Evolutionary conservation across 30 jellyfish, hydroid and myxozoan species (phyloP).

Genomic region (Hydra vulgaris): DNA sequence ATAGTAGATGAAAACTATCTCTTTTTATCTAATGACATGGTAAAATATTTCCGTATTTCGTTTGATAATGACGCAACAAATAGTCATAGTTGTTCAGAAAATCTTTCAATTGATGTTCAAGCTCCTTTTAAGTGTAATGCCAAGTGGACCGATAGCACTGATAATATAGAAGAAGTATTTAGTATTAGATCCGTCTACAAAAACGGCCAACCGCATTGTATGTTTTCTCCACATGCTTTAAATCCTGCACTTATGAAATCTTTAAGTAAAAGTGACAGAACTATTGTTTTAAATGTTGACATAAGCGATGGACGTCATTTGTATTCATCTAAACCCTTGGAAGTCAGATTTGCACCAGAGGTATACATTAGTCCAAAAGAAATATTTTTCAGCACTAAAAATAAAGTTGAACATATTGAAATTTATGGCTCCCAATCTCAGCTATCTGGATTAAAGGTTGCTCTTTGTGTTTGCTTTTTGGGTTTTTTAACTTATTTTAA

Average conservation of each 20-base stretch:
- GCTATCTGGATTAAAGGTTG: constrained; percentile 33
- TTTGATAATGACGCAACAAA: not conserved
- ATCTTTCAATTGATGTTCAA: not conserved
- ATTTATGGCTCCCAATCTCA: constrained; percentile 25
- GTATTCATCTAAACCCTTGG: not conserved
- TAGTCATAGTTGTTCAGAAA: not conserved
- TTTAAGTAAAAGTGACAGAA: constrained; percentile 13
- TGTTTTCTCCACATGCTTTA: constrained; percentile 7
- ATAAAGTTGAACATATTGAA: not conserved
- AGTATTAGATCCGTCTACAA: not conserved
- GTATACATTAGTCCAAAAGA: not conserved
- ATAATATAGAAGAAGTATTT: not conserved
- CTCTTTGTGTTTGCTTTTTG: not conserved
- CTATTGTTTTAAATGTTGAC: not conserved
- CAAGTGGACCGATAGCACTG: constrained; percentile 5
- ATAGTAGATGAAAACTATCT: constrained; percentile 11
- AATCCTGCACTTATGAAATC: constrained; percentile 1
- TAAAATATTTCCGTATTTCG: not conserved
- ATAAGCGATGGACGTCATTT: constrained; percentile 9
- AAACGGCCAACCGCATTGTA: constrained; percentile 12
- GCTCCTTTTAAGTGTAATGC: constrained; percentile 18
- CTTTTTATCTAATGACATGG: constrained; percentile 2
- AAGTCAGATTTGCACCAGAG: constrained; percentile 21
- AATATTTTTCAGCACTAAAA: not conserved
- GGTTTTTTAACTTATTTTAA: not conserved